phyloP scores from a whole-genome alignment of 2,888 invertebrate species.

The Balanococcus diminutus region DNA sequence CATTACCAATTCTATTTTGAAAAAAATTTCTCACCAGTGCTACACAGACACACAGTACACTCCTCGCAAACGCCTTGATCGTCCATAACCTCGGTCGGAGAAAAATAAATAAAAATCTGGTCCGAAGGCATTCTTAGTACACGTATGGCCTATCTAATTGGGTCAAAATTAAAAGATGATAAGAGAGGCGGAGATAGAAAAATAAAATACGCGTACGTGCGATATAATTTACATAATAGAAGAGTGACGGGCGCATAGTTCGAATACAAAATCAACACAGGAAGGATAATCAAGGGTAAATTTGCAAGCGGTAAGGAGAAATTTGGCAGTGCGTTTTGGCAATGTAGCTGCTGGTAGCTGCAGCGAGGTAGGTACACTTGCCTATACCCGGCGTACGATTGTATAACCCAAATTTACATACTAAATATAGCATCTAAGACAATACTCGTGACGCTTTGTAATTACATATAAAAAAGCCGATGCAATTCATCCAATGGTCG shows the following conservation, averaged over 20 bases:
- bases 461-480: background rate
- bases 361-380: background rate
- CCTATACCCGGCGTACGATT: too few relatives aligned
- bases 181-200: background rate
- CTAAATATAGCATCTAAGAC: constrained; percentile 1
- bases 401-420: constrained; percentile 35
- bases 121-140: background rate
- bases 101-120: background rate
- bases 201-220: constrained; percentile 13
- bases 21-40: background rate
- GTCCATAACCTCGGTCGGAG: background rate
- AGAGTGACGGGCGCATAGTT: constrained; percentile 27
- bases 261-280: constrained; percentile 19
- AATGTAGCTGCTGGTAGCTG: background rate
- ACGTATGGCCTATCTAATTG: background rate
- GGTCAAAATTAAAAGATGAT: background rate
- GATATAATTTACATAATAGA: constrained; percentile 19
- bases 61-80: background rate
- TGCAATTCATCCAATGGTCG: background rate
- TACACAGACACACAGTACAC: background rate
- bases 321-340: constrained; percentile 45
- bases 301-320: constrained; percentile 29
- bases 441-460: background rate
- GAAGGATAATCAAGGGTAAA: constrained; percentile 40
- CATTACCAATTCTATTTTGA: background rate